Evolutionary conservation across 2,888 invertebrate genomes (phyloP).

Genomic region (Dichetophora obliterata): DNA sequence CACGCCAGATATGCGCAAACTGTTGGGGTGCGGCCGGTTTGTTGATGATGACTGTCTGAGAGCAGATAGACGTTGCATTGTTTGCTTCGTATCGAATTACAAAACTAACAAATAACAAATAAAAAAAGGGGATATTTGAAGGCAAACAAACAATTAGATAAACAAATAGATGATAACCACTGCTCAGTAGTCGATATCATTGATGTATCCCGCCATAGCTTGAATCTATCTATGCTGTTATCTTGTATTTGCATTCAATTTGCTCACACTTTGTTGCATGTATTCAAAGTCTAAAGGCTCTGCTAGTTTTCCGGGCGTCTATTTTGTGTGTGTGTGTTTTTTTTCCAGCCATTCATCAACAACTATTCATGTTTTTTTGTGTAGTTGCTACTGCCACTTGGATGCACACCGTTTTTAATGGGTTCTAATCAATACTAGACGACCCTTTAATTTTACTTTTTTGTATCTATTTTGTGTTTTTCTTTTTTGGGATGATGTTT

Average conservation of each 20-base stretch:
- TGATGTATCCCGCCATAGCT: background rate
- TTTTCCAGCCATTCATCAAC: background rate
- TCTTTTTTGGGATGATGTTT: background rate
- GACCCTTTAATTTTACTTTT: background rate
- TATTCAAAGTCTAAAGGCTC: constrained; percentile 3
- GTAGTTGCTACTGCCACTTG: background rate
- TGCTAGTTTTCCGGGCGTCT: background rate
- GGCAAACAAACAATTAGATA: background rate
- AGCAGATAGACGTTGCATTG: background rate
- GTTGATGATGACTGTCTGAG: background rate
- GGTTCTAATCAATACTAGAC: background rate
- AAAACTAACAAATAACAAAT: no score
- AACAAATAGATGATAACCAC: constrained; percentile 8
- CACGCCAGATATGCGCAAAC: constrained; percentile 18
- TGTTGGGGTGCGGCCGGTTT: constrained; percentile 32
- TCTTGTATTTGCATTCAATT: constrained; percentile 23
- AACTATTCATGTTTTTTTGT: background rate
- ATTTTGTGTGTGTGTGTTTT: background rate
- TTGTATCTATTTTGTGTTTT: background rate
- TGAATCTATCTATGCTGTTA: background rate
- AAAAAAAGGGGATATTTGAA: no score
- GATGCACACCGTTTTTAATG: background rate
- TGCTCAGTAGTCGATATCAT: background rate
- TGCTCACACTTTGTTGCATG: constrained; percentile 19
- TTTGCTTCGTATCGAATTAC: no score